Evolutionary conservation across 2,797 vertebrate genomes (phyloP).

Genomic region (Pygocentrus nattereri): DNA sequence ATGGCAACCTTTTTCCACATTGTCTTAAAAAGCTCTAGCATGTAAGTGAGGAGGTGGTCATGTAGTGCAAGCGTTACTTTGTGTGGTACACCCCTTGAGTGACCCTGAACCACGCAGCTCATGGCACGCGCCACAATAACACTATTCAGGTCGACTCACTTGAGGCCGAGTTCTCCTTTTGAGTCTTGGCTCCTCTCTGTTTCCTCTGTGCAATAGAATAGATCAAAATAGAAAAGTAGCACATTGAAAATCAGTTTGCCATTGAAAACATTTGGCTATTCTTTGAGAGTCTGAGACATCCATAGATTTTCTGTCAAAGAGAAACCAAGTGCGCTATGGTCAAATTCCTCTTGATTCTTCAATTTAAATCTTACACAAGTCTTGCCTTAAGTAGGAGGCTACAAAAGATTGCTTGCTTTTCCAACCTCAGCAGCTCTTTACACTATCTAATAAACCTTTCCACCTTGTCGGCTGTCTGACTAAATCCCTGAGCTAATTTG

Average conservation of each 20-base stretch:
- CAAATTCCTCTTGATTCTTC: background rate
- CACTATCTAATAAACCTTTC: constrained; percentile 4
- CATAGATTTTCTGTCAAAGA: background rate
- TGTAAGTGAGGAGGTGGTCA: too few species aligned
- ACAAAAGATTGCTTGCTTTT: constrained; percentile 9
- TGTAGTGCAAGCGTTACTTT: too few species aligned
- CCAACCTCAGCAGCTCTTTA: constrained; percentile 34
- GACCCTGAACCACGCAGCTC: too few species aligned
- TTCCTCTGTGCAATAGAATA: too few species aligned
- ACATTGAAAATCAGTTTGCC: background rate
- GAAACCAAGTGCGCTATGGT: background rate
- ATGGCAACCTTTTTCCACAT: too few species aligned
- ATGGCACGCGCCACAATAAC: too few species aligned
- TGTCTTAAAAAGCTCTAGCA: too few species aligned
- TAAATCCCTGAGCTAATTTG: constrained; percentile 17
- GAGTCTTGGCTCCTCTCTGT: too few species aligned
- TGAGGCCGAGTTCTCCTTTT: too few species aligned
- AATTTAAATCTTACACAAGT: constrained; percentile 25
- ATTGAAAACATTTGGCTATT: background rate
- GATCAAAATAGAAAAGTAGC: too few species aligned
- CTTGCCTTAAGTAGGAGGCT: background rate
- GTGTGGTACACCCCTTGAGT: too few species aligned
- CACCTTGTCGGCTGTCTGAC: background rate
- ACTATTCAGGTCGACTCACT: too few species aligned
- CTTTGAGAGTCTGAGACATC: background rate